Conservation (phyloP, 1,140 invertebrate species). For the Drosophila willistoni region DNA sequence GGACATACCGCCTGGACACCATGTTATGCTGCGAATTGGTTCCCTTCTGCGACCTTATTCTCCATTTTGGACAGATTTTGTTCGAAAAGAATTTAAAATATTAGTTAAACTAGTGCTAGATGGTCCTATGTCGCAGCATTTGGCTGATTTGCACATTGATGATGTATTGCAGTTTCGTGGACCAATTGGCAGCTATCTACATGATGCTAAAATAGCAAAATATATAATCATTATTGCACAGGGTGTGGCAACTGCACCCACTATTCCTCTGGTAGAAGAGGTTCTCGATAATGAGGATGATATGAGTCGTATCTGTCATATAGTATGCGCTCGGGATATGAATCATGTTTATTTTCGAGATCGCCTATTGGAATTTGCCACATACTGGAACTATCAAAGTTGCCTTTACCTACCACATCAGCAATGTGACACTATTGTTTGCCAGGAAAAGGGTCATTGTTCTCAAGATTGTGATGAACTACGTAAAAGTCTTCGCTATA, state of each 20-base stretch:
- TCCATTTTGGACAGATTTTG: constrained; percentile 69
- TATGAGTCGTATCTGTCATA: constrained; percentile 62
- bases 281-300: constrained; percentile 78
- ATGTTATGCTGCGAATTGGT: constrained; percentile 69
- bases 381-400: constrained; percentile 74
- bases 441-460: constrained; percentile 17
- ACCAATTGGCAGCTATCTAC: constrained; percentile 65
- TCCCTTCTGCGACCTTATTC: constrained; percentile 69
- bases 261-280: constrained; percentile 56
- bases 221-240: constrained; percentile 62
- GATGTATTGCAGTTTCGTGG: constrained; percentile 73
- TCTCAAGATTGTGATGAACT: constrained; percentile 33
- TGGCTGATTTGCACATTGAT: constrained; percentile 31
- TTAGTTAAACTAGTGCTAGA: constrained; percentile 64
- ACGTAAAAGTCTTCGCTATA: constrained; percentile 48
- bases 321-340: constrained; percentile 65
- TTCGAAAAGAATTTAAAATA: constrained; percentile 66
- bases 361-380: constrained; percentile 55
- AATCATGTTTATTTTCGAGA: constrained; percentile 69
- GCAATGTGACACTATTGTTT: constrained; percentile 5
- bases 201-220: constrained; percentile 36
- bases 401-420: constrained; percentile 66
- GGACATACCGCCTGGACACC: constrained; percentile 71
- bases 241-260: constrained; percentile 77
- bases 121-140: constrained; percentile 65